Evolutionary conservation across 2,888 invertebrate genomes (phyloP), one percentile per base, ranked within the genome.

Genomic region (Pyrgus malvae): DNA sequence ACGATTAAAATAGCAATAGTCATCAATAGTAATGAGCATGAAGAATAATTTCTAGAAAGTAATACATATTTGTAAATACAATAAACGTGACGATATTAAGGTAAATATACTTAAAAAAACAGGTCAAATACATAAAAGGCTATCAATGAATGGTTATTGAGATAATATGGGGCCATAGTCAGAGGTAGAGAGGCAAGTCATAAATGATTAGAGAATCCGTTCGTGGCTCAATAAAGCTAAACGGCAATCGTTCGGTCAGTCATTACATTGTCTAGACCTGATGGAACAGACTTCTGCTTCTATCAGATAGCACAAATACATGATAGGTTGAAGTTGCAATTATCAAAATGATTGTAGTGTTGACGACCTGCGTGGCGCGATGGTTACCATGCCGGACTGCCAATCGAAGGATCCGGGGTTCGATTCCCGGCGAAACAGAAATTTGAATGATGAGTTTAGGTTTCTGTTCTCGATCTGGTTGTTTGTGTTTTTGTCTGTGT

Each of bases 211-310:
- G 60, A 65, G 69, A 74, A 74, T 70, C 66, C 62, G 64, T 72
- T 70, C 66, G 66, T 63, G 61, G 68, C 68, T 70, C 69, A 74
- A 76, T 75, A 75, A 73, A 76, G 70, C 68, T 72, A 69, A 61
- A 55, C 62, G 65, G 60, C 70, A 76, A 74, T 77, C 67, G 68
- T 67, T 70, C 58, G 61, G n/a, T 37, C 58, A 61, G n/a, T 37
- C 69, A 73, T 73, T 76, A 80, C 75, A 76, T 76, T 79, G 77
- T 80, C 76, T 79, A 76, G 76, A 78, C 73, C 65, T 37, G 31
- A n/a, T 41, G 33, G 7, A 49, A 9, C 31, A 49, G 40, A 41
- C n/a, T 23, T 23, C 40, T 21, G 31, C 40, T 17, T 48, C 48
- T 48, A 25, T 48, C 57, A 78, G 74, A 37, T 12, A 31, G 31